phyloP scores from a whole-genome alignment of 2,888 invertebrate species.

The Notocelia uddmanniana region DNA sequence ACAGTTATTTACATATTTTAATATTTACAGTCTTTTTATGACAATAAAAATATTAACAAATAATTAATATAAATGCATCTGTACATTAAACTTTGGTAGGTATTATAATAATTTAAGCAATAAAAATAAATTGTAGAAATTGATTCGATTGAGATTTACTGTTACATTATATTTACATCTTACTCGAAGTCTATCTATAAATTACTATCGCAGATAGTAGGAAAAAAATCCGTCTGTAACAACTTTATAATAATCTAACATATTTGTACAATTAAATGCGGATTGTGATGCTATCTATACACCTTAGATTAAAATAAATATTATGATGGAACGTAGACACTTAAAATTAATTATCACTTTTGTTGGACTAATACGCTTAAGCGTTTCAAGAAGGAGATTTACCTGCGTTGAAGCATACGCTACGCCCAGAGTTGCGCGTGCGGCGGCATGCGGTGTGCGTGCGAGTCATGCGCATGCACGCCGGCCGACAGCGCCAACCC shows the following conservation, averaged over 20 bases:
- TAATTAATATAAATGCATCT: slow-evolving; percentile 75
- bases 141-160: slow-evolving; percentile 44
- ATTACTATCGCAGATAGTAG: slow-evolving; percentile 82
- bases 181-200: slow-evolving; percentile 63
- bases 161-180: slow-evolving; percentile 67
- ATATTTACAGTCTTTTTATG: slow-evolving; percentile 76
- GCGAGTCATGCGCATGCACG: slow-evolving; percentile 75
- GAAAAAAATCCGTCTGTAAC: slow-evolving; percentile 74
- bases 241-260: slow-evolving; percentile 66
- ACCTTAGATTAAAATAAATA: slow-evolving; percentile 68
- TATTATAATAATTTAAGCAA: slow-evolving; percentile 75
- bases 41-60: slow-evolving; percentile 65
- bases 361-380: slow-evolving; percentile 85
- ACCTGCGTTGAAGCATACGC: slow-evolving; percentile 90
- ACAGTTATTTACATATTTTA: slow-evolving; percentile 66
- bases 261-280: slow-evolving; percentile 41
- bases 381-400: slow-evolving; percentile 80
- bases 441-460: slow-evolving; percentile 86
- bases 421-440: slow-evolving; percentile 93
- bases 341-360: slow-evolving; percentile 81
- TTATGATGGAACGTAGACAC: slow-evolving; percentile 72
- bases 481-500: slow-evolving; percentile 76
- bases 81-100: slow-evolving; percentile 85
- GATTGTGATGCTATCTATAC: slow-evolving; percentile 45
- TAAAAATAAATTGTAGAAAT: slow-evolving; percentile 48